phyloP scores from a whole-genome alignment of 2,888 invertebrate genomes.

The Lacanobia oleracea region DNA sequence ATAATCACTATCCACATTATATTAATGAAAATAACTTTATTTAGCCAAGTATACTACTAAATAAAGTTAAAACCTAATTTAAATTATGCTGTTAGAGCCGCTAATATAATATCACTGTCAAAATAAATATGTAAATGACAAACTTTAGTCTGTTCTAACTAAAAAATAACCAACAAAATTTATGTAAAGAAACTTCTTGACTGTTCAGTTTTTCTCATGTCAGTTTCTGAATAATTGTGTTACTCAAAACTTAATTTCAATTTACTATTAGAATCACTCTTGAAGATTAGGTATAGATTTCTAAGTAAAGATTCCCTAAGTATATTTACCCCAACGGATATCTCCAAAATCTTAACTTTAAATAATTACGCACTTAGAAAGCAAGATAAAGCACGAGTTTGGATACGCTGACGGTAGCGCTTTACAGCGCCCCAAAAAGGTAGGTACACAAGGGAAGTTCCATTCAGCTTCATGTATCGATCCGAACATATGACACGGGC shows the following conservation, averaged over 20 bases:
- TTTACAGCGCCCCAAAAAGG: conserved; percentile 41
- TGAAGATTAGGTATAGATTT: conserved; percentile 5
- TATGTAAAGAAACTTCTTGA: neutral
- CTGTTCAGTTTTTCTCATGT: neutral
- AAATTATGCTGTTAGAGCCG: neutral
- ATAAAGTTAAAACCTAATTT: no score
- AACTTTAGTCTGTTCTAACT: neutral
- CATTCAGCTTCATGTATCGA: conserved; percentile 85
- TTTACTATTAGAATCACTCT: conserved; percentile 12
- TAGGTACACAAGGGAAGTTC: conserved; percentile 73
- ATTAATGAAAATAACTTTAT: neutral
- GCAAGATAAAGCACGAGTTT: conserved; percentile 29
- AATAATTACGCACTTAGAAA: conserved; percentile 49
- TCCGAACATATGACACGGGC: conserved; percentile 79
- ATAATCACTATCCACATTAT: neutral
- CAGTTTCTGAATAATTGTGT: conserved; percentile 1
- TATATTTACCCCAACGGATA: conserved; percentile 59
- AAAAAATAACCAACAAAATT: neutral
- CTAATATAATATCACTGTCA: neutral
- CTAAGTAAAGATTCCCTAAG: conserved; percentile 29
- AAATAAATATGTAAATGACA: neutral
- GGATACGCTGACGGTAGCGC: conserved; percentile 36
- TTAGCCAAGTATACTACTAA: no score
- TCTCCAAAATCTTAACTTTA: conserved; percentile 47
- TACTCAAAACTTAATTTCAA: neutral